Conservation (phyloP, 2,797 vertebrate genomes). For the Cetoscarus ocellatus region DNA sequence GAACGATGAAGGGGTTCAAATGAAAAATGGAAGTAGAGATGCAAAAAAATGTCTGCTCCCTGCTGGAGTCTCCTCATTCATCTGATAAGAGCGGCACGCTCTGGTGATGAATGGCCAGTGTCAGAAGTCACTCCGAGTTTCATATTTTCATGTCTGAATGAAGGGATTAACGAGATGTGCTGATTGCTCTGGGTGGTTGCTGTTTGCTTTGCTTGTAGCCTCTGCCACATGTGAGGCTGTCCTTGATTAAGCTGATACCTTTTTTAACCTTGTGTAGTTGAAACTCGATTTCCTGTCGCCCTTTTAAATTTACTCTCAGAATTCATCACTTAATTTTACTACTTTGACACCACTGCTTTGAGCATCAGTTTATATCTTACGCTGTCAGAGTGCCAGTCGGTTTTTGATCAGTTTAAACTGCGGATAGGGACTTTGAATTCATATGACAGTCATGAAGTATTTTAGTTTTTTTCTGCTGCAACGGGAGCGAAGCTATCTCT, state of each 20-base stretch:
- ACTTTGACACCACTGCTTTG: slow-evolving; percentile 3
- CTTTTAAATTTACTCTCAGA: slow-evolving; percentile 13
- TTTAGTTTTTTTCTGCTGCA: not conserved
- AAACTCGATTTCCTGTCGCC: slow-evolving; percentile 24
- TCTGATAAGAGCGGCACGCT: slow-evolving; percentile 71
- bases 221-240: slow-evolving; percentile 27
- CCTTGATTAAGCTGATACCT: slow-evolving; percentile 39
- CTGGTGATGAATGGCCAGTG: slow-evolving; percentile 66
- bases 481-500: slow-evolving; percentile 42
- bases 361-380: not conserved
- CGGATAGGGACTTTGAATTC: not conserved
- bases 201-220: slow-evolving; percentile 44
- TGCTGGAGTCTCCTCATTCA: slow-evolving; percentile 58
- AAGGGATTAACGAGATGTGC: slow-evolving; percentile 60
- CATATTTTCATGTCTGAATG: slow-evolving; percentile 67
- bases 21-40: slow-evolving; percentile 58
- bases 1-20: slow-evolving; percentile 50
- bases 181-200: slow-evolving; percentile 52
- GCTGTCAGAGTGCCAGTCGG: not conserved
- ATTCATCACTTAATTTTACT: slow-evolving; percentile 11
- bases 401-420: slow-evolving; percentile 1
- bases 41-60: slow-evolving; percentile 59
- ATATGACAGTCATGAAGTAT: slow-evolving; percentile 19
- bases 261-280: slow-evolving; percentile 34
- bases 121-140: slow-evolving; percentile 55